Conservation (phyloP, 2,888 invertebrate species). For the Phalangium opilio region DNA sequence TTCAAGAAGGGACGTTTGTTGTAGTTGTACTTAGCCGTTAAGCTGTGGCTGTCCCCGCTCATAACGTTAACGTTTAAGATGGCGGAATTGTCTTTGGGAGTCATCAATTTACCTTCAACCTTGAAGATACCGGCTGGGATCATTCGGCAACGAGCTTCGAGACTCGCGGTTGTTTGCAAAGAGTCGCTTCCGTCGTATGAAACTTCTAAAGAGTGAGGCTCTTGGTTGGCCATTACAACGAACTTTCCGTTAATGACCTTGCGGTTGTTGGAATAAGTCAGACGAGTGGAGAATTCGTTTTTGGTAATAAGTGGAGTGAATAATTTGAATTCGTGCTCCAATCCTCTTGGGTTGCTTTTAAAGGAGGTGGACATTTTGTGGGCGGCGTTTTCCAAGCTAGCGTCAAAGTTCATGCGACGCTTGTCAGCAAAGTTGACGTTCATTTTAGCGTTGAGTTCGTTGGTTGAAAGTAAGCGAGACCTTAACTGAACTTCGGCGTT, state of each 20-base stretch:
- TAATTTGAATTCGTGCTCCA: slow-evolving; percentile 3
- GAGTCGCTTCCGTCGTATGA: slow-evolving; percentile 9
- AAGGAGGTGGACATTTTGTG: slow-evolving; percentile 7
- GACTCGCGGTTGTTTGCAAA: slow-evolving; percentile 3
- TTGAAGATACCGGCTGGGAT: slow-evolving; percentile 6
- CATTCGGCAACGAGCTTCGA: slow-evolving; percentile 8
- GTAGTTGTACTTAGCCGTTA: no score
- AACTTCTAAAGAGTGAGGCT: slow-evolving; percentile 5
- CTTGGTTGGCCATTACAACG: slow-evolving; percentile 1
- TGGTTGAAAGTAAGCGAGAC: no score
- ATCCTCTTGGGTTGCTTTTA: slow-evolving; percentile 1
- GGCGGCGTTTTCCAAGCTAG: not conserved
- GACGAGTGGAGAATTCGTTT: not conserved
- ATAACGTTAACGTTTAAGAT: no score
- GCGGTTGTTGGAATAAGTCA: slow-evolving; percentile 1
- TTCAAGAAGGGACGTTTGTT: not conserved
- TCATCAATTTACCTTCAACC: slow-evolving; percentile 7
- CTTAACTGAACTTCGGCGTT: no score
- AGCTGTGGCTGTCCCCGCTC: no score
- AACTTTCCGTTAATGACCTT: slow-evolving; percentile 4
- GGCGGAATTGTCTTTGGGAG: no score
- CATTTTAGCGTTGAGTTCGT: no score
- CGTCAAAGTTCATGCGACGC: no score
- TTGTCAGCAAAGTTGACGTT: no score
- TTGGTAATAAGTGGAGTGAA: slow-evolving; percentile 7